Evolutionary conservation across 2,888 invertebrate genomes (phyloP).

Genomic region (Schrankia costaestrigalis): DNA sequence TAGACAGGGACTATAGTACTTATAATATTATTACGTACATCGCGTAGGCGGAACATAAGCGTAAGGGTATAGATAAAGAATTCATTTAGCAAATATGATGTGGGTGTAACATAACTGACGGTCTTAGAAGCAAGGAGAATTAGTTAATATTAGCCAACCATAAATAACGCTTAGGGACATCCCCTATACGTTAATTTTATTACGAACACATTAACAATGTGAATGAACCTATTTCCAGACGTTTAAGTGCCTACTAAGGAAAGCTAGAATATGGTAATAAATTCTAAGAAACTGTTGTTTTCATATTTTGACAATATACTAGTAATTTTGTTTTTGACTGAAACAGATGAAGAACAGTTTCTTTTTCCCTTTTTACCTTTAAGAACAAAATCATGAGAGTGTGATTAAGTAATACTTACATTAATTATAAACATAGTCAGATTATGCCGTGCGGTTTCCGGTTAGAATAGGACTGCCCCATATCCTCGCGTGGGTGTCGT

Average conservation of each 20-base stretch:
- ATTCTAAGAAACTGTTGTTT: slow-evolving; percentile 7
- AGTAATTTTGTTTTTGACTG: too few species aligned
- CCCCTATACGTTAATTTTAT: slow-evolving; percentile 14
- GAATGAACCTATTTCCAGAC: slow-evolving; percentile 8
- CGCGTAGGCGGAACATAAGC: slow-evolving; percentile 13
- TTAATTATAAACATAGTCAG: too few species aligned
- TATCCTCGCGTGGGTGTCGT: too few species aligned
- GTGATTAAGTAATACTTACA: too few species aligned
- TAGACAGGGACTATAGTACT: too few species aligned
- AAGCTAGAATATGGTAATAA: slow-evolving; percentile 13
- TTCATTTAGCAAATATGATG: slow-evolving; percentile 14
- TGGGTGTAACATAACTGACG: slow-evolving; percentile 12
- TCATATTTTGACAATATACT: too few species aligned
- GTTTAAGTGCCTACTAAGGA: slow-evolving; percentile 9
- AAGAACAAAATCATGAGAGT: too few species aligned
- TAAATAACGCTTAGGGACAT: slow-evolving; percentile 14
- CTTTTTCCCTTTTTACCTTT: too few species aligned
- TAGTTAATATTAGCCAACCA: slow-evolving; percentile 11
- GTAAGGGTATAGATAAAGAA: slow-evolving; percentile 13
- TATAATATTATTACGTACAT: too few species aligned
- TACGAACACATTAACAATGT: slow-evolving; percentile 14
- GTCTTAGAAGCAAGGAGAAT: slow-evolving; percentile 7
- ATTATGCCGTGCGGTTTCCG: too few species aligned
- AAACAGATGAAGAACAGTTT: too few species aligned
- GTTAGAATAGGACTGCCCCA: too few species aligned